phyloP scores from a whole-genome alignment of 2,888 invertebrate genomes.

The Drosophila planitibia region DNA sequence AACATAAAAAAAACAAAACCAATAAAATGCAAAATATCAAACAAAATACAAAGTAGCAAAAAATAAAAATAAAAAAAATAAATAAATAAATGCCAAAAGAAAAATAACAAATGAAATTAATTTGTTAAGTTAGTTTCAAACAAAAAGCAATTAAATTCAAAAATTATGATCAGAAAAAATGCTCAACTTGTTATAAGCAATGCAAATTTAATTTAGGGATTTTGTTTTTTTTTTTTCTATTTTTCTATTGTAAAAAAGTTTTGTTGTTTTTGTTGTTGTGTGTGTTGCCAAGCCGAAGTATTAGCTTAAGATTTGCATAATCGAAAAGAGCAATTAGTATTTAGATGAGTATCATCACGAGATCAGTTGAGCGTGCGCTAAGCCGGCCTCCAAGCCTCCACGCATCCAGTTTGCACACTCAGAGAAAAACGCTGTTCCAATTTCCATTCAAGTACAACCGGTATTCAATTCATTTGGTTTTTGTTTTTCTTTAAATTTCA shows the following conservation, averaged over 20 bases:
- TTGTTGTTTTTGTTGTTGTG: slow-evolving; percentile 4
- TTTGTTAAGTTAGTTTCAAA: slow-evolving; percentile 7
- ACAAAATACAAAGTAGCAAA: neutral
- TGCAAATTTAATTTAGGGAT: slow-evolving; percentile 22
- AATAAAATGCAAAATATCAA: neutral
- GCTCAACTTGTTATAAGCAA: slow-evolving; percentile 30
- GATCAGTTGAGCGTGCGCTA: slow-evolving; percentile 32
- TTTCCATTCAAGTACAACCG: neutral
- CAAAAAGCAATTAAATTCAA: slow-evolving; percentile 14
- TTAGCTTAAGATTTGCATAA: slow-evolving; percentile 33
- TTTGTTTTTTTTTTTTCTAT: slow-evolving; percentile 13
- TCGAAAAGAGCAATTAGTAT: slow-evolving; percentile 15
- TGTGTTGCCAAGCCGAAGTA: slow-evolving; percentile 26
- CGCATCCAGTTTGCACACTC: neutral
- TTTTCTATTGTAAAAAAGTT: slow-evolving; percentile 3
- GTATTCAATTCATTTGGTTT: neutral
- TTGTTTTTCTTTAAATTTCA: neutral
- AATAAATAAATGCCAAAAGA: neutral
- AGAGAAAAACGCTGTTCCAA: slow-evolving; percentile 1
- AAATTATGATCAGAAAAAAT: slow-evolving; percentile 15
- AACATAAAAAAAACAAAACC: neutral
- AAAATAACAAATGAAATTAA: neutral
- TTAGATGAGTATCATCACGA: slow-evolving; percentile 37
- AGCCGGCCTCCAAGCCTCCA: slow-evolving; percentile 24
- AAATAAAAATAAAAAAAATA: neutral